A percentile compares a stretch with the other conserved stretches of the same genome.
These are phyloP conservation scores for Zelleria hepariella DNA, from an alignment of 2,888 invertebrate species.

Conservation along the genomic window DNA sequence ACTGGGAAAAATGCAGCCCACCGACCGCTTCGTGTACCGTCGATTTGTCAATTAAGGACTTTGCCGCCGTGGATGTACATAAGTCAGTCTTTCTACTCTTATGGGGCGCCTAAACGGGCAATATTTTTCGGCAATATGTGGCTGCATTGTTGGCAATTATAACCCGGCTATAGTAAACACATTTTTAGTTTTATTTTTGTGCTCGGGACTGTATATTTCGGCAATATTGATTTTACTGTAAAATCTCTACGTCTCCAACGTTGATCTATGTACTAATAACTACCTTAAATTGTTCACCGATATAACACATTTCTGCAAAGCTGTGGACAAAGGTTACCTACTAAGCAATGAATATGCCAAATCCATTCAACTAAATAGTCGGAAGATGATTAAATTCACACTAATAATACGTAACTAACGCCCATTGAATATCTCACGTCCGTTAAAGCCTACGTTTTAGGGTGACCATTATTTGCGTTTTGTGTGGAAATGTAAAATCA, in stretches of 20 bases:
- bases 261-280: too few species aligned
- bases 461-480: neutral
- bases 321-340: neutral
- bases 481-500: too few species aligned
- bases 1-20: constrained; percentile 1
- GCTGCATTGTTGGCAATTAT: too few species aligned
- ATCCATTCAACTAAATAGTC: neutral
- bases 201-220: too few species aligned
- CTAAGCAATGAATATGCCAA: neutral
- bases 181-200: too few species aligned
- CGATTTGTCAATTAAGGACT: neutral
- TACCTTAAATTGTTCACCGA: too few species aligned
- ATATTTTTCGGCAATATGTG: too few species aligned
- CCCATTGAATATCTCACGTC: neutral
- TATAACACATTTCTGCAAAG: too few species aligned
- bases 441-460: neutral
- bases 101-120: neutral
- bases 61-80: neutral
- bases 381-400: neutral
- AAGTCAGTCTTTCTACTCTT: neutral
- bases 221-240: too few species aligned
- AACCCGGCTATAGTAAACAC: too few species aligned
- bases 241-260: too few species aligned
- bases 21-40: neutral
- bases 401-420: neutral